Evolutionary conservation across 1,140 invertebrate species (phyloP), one percentile per base, ranked within the genome.

Genomic region (Heliconius congener): DNA sequence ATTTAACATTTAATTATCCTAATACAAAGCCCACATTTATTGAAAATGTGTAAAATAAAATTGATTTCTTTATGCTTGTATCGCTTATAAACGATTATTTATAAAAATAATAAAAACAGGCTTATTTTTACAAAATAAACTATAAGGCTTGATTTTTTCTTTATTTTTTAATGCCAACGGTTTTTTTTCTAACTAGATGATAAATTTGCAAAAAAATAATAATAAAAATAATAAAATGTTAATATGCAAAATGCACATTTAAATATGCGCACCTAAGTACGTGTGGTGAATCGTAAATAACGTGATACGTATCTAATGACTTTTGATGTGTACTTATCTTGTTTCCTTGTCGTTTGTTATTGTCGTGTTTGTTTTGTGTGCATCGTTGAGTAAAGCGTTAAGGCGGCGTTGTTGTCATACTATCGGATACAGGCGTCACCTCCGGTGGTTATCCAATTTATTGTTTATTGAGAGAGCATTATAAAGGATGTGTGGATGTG

Each of bases 401-500:
- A 50, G 57, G 74, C 46, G 73, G 74, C 66, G 60, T 60, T 57
- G 74, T 60, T 71, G 76, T 78, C 76, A 76, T 70, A 66, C 75
- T 34, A 55, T 72, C 50, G 71, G 74, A 74, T 37, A 50, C 71
- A 74, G 79, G 50, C 74, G 73, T 81, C 79, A 81, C 57, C 82
- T 83, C 82, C 82, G 82, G 82, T 78, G 73, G 73, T 83, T 83
- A 81, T 76, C 73, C 74, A 81, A 83, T 83, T 83, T 83, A 74
- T 66, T 66, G 60, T 66, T 27, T 74, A 81, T 55, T 34, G 55
- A 66, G 52, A 75, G 73, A 42, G 46, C 30, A 57, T 79, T 50
- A 72, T 46, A 71, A 71, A 30, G 16, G 9, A 27, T 23, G 16
- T 66, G 16, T 66, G 60, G 60, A 66, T 30, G 27, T 30, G 13